Conservation (phyloP, 1,140 invertebrate genomes). For the Lasioglossum baleicum region DNA sequence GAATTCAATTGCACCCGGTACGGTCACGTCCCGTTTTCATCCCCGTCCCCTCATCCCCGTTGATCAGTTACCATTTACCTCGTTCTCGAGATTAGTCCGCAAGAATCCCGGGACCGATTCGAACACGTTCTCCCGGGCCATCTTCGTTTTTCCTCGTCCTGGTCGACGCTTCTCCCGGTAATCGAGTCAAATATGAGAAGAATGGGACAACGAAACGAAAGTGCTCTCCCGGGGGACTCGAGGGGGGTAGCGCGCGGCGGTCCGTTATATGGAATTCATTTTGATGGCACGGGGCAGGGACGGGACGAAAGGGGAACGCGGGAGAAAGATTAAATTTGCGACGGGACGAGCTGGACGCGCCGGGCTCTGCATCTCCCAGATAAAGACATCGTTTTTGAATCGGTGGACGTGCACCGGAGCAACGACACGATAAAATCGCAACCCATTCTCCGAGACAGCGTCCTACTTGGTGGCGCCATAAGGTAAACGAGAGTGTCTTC, state of each 20-base stretch:
- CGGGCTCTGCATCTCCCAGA: conserved; percentile 5
- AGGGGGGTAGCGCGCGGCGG: neutral
- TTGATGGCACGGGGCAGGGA: neutral
- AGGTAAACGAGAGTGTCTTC: conserved; percentile 36
- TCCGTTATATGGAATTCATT: conserved; percentile 58
- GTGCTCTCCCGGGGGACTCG: conserved; percentile 37
- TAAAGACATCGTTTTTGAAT: conserved; percentile 34
- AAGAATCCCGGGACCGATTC: conserved; percentile 28
- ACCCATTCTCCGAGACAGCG: conserved; percentile 6
- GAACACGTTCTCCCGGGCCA: neutral
- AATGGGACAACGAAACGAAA: conserved; percentile 49
- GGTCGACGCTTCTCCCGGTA: conserved; percentile 9
- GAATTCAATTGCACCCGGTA: conserved; percentile 47
- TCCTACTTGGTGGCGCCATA: conserved; percentile 28
- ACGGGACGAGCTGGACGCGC: neutral
- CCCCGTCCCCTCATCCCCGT: conserved; percentile 9
- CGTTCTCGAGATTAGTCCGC: conserved; percentile 44
- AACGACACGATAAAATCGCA: conserved; percentile 36
- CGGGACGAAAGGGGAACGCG: neutral
- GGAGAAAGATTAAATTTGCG: conserved; percentile 55
- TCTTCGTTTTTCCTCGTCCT: neutral
- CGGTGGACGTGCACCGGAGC: conserved; percentile 23
- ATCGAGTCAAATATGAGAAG: conserved; percentile 57
- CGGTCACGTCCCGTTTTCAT: conserved; percentile 34
- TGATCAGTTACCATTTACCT: conserved; percentile 47